A percentile compares a stretch with the other conserved stretches of the same genome.
These are phyloP conservation scores for Dryococelus australis DNA, from an alignment of 2,888 invertebrate genomes.

Conservation along the genomic window DNA sequence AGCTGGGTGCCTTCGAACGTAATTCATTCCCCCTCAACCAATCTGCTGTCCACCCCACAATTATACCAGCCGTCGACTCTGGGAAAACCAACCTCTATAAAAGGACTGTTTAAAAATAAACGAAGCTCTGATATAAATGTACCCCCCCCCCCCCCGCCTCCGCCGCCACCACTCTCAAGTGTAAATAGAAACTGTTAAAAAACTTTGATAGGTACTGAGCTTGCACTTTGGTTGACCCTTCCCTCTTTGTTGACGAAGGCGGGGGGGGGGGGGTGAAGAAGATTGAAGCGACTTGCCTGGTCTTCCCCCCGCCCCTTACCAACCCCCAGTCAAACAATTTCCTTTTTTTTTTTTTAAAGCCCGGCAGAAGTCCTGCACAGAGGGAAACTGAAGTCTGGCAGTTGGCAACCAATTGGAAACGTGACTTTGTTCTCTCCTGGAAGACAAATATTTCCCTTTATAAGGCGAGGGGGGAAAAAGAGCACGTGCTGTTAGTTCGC, in stretches of 20 bases:
- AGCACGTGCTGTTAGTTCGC: neutral
- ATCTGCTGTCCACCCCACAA: neutral
- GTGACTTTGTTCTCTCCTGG: neutral
- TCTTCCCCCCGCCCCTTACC: neutral
- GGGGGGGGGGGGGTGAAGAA: neutral
- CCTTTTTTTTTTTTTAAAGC: neutral
- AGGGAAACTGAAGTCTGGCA: neutral
- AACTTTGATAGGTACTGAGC: neutral
- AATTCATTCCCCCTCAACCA: neutral
- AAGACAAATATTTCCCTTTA: conserved; percentile 8
- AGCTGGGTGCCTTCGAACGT: too few relatives aligned
- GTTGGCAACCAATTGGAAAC: conserved; percentile 10
- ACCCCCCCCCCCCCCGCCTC: neutral
- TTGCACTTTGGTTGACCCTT: neutral
- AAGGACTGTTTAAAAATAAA: neutral
- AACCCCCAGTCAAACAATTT: neutral
- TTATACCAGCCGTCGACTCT: neutral
- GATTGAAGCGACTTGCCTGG: neutral
- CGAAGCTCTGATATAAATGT: neutral
- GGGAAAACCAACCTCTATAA: neutral
- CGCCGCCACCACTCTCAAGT: too few relatives aligned
- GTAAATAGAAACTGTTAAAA: neutral
- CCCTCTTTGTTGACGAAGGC: neutral
- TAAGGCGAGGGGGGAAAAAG: neutral
- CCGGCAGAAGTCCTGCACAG: neutral